phyloP scores from a whole-genome alignment of 2,797 vertebrate species.

The Artibeus lituratus region DNA sequence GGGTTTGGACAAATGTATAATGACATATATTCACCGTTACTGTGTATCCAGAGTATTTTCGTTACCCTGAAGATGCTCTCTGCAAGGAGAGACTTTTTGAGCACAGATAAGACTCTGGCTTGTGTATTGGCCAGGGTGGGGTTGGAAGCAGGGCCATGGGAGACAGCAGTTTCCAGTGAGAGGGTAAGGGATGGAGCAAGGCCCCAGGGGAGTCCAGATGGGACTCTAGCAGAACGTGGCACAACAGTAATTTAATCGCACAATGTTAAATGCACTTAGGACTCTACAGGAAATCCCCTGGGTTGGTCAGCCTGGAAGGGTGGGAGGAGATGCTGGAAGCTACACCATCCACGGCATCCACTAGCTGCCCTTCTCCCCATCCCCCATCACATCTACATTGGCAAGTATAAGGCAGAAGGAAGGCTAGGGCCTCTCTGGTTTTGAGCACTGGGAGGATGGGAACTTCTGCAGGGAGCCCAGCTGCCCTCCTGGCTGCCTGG shows the following conservation, averaged over 20 bases:
- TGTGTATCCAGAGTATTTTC: neutral
- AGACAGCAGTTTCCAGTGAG: conserved; percentile 8
- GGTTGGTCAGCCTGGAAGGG: no score
- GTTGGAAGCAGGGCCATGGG: neutral
- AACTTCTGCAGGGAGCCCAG: neutral
- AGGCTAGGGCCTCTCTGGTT: neutral
- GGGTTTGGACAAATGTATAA: neutral
- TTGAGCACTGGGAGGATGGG: neutral
- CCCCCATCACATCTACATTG: no score
- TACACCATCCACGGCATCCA: neutral
- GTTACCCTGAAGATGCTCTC: neutral
- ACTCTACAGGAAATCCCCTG: neutral
- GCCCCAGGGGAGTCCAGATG: conserved; percentile 48
- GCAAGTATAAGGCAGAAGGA: neutral
- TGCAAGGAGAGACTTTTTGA: no score
- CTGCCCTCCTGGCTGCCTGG: neutral
- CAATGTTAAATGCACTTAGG: neutral
- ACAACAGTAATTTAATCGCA: conserved; percentile 3
- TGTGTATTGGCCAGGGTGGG: neutral
- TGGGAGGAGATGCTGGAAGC: neutral
- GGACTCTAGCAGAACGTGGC: neutral
- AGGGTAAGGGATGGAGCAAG: neutral
- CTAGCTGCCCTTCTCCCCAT: neutral
- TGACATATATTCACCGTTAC: neutral
- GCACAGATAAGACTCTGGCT: neutral